Evolutionary conservation across 2,797 vertebrate species (phyloP).

Genomic region (Bradypodion ventrale): DNA sequence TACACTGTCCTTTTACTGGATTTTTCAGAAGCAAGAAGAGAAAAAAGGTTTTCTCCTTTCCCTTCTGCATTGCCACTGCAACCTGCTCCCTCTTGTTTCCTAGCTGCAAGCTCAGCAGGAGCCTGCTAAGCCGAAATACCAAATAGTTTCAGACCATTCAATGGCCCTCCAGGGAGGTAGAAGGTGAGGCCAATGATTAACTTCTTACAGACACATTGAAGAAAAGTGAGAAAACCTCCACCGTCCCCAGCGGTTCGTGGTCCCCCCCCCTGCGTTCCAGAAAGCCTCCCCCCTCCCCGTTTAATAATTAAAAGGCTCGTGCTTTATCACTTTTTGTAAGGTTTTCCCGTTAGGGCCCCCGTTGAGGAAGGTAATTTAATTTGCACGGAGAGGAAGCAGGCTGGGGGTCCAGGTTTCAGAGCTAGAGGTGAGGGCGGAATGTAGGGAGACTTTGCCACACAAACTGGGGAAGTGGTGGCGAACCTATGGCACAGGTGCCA

Average conservation of each 20-base stretch:
- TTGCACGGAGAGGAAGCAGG: conserved; percentile 1
- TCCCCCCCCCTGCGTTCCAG: conserved; percentile 41
- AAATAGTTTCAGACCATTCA: not conserved
- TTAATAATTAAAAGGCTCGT: conserved; percentile 71
- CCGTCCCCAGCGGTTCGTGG: not conserved
- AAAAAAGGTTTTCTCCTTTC: no score
- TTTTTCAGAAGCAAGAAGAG: no score
- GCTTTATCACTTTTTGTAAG: conserved; percentile 57
- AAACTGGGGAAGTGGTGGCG: no score
- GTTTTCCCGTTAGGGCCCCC: conserved; percentile 17
- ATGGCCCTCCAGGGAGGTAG: conserved; percentile 1
- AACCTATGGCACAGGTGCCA: no score
- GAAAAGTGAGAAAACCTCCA: conserved; percentile 41
- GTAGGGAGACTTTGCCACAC: not conserved
- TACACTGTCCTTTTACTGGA: no score
- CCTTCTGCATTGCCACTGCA: no score
- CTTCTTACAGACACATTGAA: conserved; percentile 50
- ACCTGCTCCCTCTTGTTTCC: no score
- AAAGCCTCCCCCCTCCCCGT: conserved; percentile 47
- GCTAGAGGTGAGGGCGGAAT: not conserved
- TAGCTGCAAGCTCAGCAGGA: no score
- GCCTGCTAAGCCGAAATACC: no score
- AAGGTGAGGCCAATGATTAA: conserved; percentile 69
- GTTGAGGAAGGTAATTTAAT: conserved; percentile 63
- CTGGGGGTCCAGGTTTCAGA: not conserved